Evolutionary conservation across 2,797 vertebrate genomes (phyloP), one percentile per base, ranked within the genome.

Genomic region (Scolopax bukidnonensis): DNA sequence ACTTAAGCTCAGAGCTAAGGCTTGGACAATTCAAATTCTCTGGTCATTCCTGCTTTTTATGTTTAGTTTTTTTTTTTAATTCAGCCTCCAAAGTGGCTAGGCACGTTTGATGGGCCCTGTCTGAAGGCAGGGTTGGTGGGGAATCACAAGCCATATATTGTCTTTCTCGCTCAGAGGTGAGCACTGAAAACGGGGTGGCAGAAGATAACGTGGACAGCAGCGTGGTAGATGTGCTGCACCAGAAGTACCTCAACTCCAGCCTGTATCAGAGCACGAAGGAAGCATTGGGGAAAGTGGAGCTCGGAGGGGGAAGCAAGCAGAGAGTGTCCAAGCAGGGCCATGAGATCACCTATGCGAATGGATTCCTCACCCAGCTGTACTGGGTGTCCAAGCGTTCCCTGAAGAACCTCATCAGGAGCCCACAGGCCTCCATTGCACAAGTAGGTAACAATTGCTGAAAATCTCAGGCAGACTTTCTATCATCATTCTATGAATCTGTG

Each of bases 401-500:
- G 80, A 97, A 97, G 84, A 97, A 97, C 77, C 96, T 97, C 69
- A 90, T 97, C 78, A 92, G 97, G 78, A 97, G 95, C 65, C 97
- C 97, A 15, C 96, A 97, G 74, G 96, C 97, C 16, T 97, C 97
- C 11, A 3, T 97, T 93, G 97, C 97, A 68, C 97, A 97, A 79
- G 97, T 97, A 89, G 53, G 96, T 93, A 65, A 77, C 70, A 38
- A 5, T 0, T 68, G 41, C 65, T 57, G 6, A 19, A 83, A 45
- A 28, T 65, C 50, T 67, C 8, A 43, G 28, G 11, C 4, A 70
- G n/a, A 36, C n/a, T 33, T 59, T 24, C 36, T 30, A 30, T 53
- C 51, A 53, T 18, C 28, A 53, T 53, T 30, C 51, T 19, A 53
- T 18, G 51, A 30, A 30, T 30, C 28, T 30, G 11, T 74, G n/a